phyloP scores from a whole-genome alignment of 2,113 vertebrate species.

The Melanotaenia duboulayi region DNA sequence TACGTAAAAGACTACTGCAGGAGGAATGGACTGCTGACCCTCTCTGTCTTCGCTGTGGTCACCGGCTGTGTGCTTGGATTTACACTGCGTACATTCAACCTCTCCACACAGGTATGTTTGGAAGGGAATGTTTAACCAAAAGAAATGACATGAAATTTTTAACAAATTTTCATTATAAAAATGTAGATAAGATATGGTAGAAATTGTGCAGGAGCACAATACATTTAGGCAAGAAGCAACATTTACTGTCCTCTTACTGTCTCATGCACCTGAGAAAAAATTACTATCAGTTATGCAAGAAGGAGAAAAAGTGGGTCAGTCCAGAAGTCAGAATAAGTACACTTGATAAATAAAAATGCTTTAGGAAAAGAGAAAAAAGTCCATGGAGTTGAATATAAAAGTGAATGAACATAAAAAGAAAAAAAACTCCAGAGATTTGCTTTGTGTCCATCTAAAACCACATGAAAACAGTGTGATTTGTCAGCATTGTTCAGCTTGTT shows the following conservation, averaged over 20 bases:
- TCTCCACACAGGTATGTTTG: constrained; percentile 85
- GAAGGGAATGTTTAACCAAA: not conserved
- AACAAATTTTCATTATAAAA: not conserved
- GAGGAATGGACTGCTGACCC: constrained; percentile 86
- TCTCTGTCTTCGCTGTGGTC: constrained; percentile 86
- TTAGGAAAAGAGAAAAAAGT: no score
- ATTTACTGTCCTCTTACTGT: not conserved
- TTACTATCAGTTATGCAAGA: constrained; percentile 12
- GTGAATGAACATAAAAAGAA: no score
- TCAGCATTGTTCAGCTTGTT: no score
- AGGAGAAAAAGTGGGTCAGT: not conserved
- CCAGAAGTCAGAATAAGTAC: constrained; percentile 2
- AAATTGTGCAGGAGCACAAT: not conserved
- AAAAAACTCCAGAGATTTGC: no score
- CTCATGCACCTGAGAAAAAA: not conserved
- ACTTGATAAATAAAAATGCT: not conserved
- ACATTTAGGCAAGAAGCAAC: not conserved
- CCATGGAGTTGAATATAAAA: no score
- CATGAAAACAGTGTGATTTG: no score
- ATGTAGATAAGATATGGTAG: not conserved
- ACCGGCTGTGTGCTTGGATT: constrained; percentile 87
- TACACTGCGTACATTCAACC: constrained; percentile 81
- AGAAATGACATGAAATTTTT: not conserved
- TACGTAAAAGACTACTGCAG: constrained; percentile 79
- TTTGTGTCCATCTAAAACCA: no score